Evolutionary conservation across 2,113 vertebrate species (phyloP).

Genomic region (Cyanocitta stelleri): DNA sequence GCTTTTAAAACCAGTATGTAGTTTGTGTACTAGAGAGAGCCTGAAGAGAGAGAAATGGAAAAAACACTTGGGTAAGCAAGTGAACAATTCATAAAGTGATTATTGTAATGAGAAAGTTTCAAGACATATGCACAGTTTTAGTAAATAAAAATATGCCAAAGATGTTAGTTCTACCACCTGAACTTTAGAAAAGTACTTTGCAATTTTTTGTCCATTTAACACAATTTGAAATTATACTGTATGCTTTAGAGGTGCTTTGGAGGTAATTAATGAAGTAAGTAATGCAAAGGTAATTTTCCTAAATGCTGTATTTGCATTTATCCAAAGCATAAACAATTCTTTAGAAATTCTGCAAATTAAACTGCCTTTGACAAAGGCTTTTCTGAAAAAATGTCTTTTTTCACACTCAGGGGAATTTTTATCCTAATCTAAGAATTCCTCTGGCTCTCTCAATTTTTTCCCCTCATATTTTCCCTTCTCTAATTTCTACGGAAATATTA

Average conservation of each 20-base stretch:
- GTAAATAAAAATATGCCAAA: not conserved
- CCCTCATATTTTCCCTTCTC: not conserved
- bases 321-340: not conserved
- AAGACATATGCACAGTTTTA: not conserved
- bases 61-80: not conserved
- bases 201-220: not conserved
- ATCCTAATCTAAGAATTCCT: not conserved
- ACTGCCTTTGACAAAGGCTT: not conserved
- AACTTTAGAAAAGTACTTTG: not conserved
- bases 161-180: not conserved
- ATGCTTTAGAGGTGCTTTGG: not conserved
- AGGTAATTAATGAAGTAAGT: not conserved
- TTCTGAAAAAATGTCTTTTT: not conserved
- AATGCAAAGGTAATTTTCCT: not conserved
- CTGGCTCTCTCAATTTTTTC: not conserved
- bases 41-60: not conserved
- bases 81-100: not conserved
- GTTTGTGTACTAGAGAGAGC: not conserved
- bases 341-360: not conserved
- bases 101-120: not conserved
- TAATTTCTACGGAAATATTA: not conserved
- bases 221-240: not conserved
- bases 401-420: not conserved
- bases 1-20: not conserved
- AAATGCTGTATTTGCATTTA: not conserved